Conservation (phyloP, 53 echinoderm and acorn worm species). For the Holothuria leucospilota region DNA sequence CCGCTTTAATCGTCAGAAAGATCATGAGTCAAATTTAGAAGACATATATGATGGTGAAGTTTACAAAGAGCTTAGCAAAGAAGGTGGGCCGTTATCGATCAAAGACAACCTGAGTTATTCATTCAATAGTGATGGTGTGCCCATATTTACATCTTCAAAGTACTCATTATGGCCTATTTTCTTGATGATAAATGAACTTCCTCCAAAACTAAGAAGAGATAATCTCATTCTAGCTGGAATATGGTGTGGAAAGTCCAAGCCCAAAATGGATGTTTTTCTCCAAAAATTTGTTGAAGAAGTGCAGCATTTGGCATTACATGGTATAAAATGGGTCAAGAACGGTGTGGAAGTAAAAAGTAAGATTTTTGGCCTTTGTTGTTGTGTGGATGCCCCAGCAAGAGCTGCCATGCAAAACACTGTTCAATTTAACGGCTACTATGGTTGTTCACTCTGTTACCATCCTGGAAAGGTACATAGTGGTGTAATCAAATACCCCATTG, state of each 20-base stretch:
- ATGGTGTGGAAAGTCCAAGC: slow-evolving; percentile 26
- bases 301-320: slow-evolving; percentile 6
- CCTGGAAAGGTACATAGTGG: slow-evolving; percentile 48
- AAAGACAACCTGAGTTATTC: not conserved
- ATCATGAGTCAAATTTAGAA: not conserved
- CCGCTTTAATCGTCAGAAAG: not conserved
- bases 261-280: slow-evolving; percentile 32
- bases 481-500: slow-evolving; percentile 58
- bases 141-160: slow-evolving; percentile 18
- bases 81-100: not conserved
- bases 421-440: slow-evolving; percentile 66
- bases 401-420: slow-evolving; percentile 64
- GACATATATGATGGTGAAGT: slow-evolving; percentile 25
- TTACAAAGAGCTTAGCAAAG: not conserved
- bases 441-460: slow-evolving; percentile 64
- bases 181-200: slow-evolving; percentile 37
- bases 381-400: slow-evolving; percentile 64
- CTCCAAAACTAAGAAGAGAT: not conserved
- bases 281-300: slow-evolving; percentile 28
- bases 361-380: slow-evolving; percentile 58
- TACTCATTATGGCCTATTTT: slow-evolving; percentile 43
- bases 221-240: slow-evolving; percentile 32
- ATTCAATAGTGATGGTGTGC: slow-evolving; percentile 31
- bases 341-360: slow-evolving; percentile 44
- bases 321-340: slow-evolving; percentile 14